These are phyloP conservation scores for Pocota personata DNA, from an alignment of 2,888 invertebrate genomes.

Conservation along the genomic window DNA sequence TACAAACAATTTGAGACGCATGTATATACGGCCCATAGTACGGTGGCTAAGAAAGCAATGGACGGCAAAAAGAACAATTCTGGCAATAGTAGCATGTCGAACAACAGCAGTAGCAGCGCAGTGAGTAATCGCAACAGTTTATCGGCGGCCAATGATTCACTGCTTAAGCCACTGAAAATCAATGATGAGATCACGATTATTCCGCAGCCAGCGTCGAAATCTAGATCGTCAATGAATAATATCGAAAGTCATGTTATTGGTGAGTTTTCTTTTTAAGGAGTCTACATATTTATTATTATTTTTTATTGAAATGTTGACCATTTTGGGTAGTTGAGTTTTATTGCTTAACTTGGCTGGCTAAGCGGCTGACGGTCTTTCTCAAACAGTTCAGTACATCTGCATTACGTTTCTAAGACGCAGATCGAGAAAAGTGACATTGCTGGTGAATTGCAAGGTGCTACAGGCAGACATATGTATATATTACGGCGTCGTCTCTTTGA, in stretches of 20 bases:
- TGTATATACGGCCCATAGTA: conserved; percentile 96
- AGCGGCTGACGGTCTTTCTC: too few relatives aligned
- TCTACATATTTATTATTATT: background rate
- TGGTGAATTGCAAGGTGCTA: too few relatives aligned
- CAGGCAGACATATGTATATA: too few relatives aligned
- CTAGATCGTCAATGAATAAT: conserved; percentile 80
- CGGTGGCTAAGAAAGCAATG: conserved; percentile 93
- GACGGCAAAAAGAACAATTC: conserved; percentile 84
- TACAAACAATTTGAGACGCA: conserved; percentile 97
- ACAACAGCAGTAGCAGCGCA: conserved; percentile 45
- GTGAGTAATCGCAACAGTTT: conserved; percentile 78
- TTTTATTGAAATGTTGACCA: background rate
- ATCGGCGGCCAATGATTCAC: conserved; percentile 84
- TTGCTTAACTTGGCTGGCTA: too few relatives aligned
- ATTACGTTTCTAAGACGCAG: too few relatives aligned
- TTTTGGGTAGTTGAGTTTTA: too few relatives aligned
- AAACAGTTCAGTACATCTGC: too few relatives aligned
- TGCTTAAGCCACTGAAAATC: conserved; percentile 92
- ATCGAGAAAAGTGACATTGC: too few relatives aligned
- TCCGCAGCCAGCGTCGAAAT: conserved; percentile 88
- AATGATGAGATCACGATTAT: conserved; percentile 95
- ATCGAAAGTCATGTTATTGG: conserved; percentile 83
- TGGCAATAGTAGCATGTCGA: conserved; percentile 70
- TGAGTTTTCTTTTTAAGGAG: conserved; percentile 74
- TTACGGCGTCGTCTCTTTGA: too few relatives aligned